Evolutionary conservation across 2,797 vertebrate species (phyloP).

Genomic region (Gila robusta): DNA sequence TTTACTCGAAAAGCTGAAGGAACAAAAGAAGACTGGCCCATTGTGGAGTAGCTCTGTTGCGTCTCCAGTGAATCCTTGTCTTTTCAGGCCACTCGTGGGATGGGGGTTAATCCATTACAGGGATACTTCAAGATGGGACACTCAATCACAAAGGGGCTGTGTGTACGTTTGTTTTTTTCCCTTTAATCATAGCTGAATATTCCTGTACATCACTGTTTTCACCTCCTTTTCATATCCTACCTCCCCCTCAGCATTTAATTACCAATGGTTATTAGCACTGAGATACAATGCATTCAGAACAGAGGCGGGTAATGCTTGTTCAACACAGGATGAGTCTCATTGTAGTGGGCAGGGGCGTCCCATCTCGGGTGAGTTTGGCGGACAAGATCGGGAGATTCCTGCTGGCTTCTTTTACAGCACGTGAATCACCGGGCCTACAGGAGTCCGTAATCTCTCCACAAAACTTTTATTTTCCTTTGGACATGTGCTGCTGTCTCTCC

Average conservation of each 20-base stretch:
- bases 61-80: conserved; percentile 77
- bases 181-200: conserved; percentile 52
- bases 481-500: conserved; percentile 69
- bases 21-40: conserved; percentile 76
- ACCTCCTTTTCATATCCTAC: conserved; percentile 40
- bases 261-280: conserved; percentile 56
- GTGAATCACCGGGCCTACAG: conserved; percentile 80
- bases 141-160: conserved; percentile 69
- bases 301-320: conserved; percentile 69
- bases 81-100: conserved; percentile 72
- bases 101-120: conserved; percentile 77
- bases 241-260: conserved; percentile 55
- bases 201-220: conserved; percentile 44
- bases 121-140: conserved; percentile 75
- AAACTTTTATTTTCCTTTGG: conserved; percentile 74
- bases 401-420: conserved; percentile 81
- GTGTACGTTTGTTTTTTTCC: conserved; percentile 19
- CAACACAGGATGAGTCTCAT: conserved; percentile 72
- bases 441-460: conserved; percentile 81
- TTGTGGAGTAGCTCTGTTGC: conserved; percentile 72
- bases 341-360: conserved; percentile 69
- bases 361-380: conserved; percentile 69
- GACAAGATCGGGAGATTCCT: conserved; percentile 76
- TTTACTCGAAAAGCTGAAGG: conserved; percentile 76
- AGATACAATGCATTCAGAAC: conserved; percentile 36